phyloP scores from a whole-genome alignment of 1,140 invertebrate genomes.

The Camponotus floridanus region DNA sequence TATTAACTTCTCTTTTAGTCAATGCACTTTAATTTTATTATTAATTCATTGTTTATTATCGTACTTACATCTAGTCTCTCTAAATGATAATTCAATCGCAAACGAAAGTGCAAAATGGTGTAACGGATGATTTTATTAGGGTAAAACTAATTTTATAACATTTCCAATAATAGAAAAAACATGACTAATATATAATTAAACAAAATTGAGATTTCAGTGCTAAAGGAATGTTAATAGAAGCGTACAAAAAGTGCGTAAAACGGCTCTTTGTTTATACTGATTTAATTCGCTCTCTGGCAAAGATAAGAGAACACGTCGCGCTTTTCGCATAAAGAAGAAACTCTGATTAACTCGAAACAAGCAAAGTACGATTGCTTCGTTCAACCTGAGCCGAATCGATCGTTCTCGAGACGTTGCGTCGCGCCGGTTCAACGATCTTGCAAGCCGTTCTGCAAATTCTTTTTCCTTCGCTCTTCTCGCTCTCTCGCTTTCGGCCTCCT shows the following conservation, averaged over 20 bases:
- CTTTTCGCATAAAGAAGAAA: neutral
- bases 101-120: neutral
- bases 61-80: neutral
- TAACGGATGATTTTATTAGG: slow-evolving; percentile 2
- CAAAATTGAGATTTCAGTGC: neutral
- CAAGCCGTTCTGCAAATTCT: slow-evolving; percentile 33
- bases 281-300: neutral
- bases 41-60: slow-evolving; percentile 7
- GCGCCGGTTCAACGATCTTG: slow-evolving; percentile 62
- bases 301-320: neutral
- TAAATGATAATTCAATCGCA: neutral
- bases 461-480: slow-evolving; percentile 27
- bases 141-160: neutral
- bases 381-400: slow-evolving; percentile 15
- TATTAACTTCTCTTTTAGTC: too few relatives aligned
- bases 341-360: neutral
- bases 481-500: slow-evolving; percentile 9
- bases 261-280: neutral
- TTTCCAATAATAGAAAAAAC: neutral
- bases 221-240: slow-evolving; percentile 11
- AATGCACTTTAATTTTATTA: neutral
- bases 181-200: neutral
- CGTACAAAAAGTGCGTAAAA: neutral
- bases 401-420: slow-evolving; percentile 20
- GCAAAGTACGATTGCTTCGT: neutral